These are phyloP conservation scores for Fregetta grallaria DNA, from an alignment of 2,113 vertebrate genomes.

Conservation along the genomic window DNA sequence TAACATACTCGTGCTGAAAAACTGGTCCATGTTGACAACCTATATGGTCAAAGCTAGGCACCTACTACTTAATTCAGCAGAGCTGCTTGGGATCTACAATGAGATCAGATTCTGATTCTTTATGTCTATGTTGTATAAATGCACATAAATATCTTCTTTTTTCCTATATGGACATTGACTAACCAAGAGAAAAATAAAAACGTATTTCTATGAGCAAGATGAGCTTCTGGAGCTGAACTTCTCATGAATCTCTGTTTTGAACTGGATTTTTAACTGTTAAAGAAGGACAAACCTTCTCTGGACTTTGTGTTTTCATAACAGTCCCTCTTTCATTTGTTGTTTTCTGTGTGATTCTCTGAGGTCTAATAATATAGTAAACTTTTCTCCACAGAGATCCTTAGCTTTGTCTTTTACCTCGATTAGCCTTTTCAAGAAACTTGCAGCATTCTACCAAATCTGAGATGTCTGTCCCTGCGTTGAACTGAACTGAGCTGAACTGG, in stretches of 20 bases:
- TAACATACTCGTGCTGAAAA: conserved; percentile 4
- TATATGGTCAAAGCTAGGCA: neutral
- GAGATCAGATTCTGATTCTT: neutral
- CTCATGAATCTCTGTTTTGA: neutral
- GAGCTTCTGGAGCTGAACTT: neutral
- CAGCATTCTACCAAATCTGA: neutral
- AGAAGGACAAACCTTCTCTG: neutral
- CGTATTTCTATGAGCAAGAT: neutral
- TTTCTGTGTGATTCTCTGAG: neutral
- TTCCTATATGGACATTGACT: neutral
- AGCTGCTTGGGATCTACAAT: neutral
- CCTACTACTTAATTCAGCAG: neutral
- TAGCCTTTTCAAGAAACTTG: neutral
- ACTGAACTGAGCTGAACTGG: neutral
- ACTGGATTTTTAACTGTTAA: neutral
- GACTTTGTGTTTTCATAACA: neutral
- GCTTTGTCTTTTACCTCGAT: neutral
- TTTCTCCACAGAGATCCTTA: neutral
- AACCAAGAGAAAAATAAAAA: neutral
- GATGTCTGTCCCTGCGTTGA: neutral
- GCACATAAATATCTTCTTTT: neutral
- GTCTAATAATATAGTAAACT: neutral
- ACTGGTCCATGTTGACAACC: neutral
- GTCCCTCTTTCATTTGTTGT: neutral
- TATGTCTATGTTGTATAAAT: neutral